Conservation (phyloP, 1,140 invertebrate species). For the Zaprionus gabonicus region DNA sequence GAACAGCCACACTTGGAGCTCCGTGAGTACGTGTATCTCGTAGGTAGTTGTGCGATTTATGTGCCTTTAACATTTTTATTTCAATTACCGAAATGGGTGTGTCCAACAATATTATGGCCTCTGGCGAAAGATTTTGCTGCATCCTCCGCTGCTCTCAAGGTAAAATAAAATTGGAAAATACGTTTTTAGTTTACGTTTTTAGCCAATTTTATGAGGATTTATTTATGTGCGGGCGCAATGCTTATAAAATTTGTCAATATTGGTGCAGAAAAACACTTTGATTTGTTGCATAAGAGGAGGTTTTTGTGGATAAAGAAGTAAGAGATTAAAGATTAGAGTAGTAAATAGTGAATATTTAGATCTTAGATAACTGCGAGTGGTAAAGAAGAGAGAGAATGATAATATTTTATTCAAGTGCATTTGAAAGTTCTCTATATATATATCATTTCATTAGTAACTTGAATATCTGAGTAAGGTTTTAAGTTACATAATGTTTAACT, state of each 20-base stretch:
- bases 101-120: slow-evolving; percentile 29
- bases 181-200: slow-evolving; percentile 4
- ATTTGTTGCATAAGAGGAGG: not conserved
- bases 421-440: no score
- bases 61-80: slow-evolving; percentile 45
- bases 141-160: slow-evolving; percentile 10
- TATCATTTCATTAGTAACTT: no score
- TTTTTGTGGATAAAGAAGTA: not conserved
- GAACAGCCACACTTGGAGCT: slow-evolving; percentile 2
- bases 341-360: not conserved
- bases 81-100: slow-evolving; percentile 52
- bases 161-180: slow-evolving; percentile 6
- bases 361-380: not conserved
- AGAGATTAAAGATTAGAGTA: not conserved
- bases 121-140: not conserved
- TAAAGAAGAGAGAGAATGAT: not conserved
- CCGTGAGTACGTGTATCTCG: slow-evolving; percentile 14
- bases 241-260: slow-evolving; percentile 4
- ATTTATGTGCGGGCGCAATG: not conserved
- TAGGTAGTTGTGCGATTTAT: slow-evolving; percentile 36
- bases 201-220: not conserved
- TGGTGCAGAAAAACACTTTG: not conserved
- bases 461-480: no score
- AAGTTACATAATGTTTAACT: no score
- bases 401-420: not conserved